phyloP scores from a whole-genome alignment of 1,140 invertebrate genomes.

The Riptortus pedestris region DNA sequence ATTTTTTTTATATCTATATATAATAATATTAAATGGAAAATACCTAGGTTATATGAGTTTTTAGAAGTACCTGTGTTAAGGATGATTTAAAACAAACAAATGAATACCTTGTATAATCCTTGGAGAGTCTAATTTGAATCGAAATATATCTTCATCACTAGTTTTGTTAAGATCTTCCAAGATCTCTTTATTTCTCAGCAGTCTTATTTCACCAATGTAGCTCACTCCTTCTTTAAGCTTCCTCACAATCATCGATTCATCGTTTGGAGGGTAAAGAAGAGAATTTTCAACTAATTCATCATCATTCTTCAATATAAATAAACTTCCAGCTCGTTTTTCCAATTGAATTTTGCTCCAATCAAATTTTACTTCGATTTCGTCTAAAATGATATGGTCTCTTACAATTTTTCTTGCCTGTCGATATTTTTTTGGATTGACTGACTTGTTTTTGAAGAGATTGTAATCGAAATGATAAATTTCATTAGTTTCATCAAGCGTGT shows the following conservation, averaged over 20 bases:
- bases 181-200: slow-evolving; percentile 1
- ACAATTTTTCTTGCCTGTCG: not conserved
- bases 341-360: slow-evolving; percentile 15
- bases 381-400: slow-evolving; percentile 1
- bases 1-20: too few relatives aligned
- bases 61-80: too few relatives aligned
- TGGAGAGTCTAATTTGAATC: slow-evolving; percentile 20
- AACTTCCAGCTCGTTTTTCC: slow-evolving; percentile 1
- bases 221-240: not conserved
- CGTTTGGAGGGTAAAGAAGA: slow-evolving; percentile 18
- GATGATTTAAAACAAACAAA: too few relatives aligned
- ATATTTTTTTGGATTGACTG: not conserved
- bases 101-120: slow-evolving; percentile 23
- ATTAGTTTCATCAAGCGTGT: not conserved
- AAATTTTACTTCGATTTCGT: slow-evolving; percentile 12
- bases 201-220: slow-evolving; percentile 19
- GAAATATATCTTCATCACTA: not conserved
- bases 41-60: too few relatives aligned
- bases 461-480: slow-evolving; percentile 13
- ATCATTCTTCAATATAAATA: slow-evolving; percentile 17
- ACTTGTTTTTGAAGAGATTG: slow-evolving; percentile 4
- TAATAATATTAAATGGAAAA: too few relatives aligned
- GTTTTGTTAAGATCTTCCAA: slow-evolving; percentile 13
- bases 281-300: slow-evolving; percentile 17
- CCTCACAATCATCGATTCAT: slow-evolving; percentile 9